Evolutionary conservation across 1,140 invertebrate species (phyloP).

Genomic region (Physella acuta): DNA sequence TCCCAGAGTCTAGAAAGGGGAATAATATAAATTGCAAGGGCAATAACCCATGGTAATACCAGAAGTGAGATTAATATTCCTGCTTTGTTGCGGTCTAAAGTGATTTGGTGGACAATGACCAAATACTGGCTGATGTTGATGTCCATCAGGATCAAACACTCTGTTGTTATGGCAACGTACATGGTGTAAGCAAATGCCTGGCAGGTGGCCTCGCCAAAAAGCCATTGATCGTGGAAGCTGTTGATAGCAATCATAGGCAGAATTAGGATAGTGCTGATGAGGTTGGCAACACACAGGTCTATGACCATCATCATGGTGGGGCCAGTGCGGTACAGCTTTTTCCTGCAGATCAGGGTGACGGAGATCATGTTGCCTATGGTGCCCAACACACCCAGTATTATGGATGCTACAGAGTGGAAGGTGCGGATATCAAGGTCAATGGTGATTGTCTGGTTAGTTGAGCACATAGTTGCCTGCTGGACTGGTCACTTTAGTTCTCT

Average conservation of each 20-base stretch:
- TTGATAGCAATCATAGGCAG: constrained; percentile 27
- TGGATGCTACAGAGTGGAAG: not conserved
- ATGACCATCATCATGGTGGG: constrained; percentile 27
- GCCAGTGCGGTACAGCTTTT: not conserved
- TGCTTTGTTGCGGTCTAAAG: constrained; percentile 10
- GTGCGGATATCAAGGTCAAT: not conserved
- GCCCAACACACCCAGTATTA: not conserved
- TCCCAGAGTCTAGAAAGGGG: constrained; percentile 33
- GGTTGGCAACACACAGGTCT: not conserved
- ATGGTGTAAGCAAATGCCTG: constrained; percentile 6
- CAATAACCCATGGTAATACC: constrained; percentile 28
- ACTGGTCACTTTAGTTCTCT: too few relatives aligned
- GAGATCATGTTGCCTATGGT: not conserved
- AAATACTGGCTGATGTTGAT: constrained; percentile 34
- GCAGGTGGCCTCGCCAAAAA: constrained; percentile 16
- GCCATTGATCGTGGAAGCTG: constrained; percentile 11
- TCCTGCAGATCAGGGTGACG: not conserved
- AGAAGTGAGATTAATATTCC: constrained; percentile 23
- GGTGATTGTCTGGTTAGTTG: not conserved
- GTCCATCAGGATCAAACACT: constrained; percentile 24
- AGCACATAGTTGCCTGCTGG: too few relatives aligned
- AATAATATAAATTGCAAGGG: constrained; percentile 18
- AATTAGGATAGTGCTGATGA: constrained; percentile 6
- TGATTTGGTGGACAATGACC: constrained; percentile 27
- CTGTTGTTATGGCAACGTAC: constrained; percentile 14